Evolutionary conservation across 2,797 vertebrate genomes (phyloP).

Genomic region (Phoxinus dragarum): DNA sequence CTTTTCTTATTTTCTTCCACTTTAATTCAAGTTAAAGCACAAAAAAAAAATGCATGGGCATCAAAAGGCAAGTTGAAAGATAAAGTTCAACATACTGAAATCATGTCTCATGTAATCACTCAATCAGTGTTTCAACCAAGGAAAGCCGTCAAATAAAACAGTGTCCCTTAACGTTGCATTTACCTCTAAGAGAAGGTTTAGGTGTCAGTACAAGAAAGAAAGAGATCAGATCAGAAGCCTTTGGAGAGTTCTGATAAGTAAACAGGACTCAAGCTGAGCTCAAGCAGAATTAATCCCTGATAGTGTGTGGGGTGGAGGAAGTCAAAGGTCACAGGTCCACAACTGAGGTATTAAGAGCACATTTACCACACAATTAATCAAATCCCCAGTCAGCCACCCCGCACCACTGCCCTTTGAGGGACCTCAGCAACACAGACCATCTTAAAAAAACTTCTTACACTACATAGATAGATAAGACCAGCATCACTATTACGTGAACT

Average conservation of each 20-base stretch:
- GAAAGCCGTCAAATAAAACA: neutral
- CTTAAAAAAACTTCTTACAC: neutral
- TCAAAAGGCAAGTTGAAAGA: neutral
- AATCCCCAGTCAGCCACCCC: neutral
- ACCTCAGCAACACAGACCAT: neutral
- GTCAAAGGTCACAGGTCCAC: slow-evolving; percentile 48
- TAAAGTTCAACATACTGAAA: neutral
- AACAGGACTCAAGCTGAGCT: slow-evolving; percentile 31
- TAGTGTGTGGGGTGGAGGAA: slow-evolving; percentile 23
- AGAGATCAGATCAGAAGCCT: slow-evolving; percentile 19
- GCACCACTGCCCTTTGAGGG: slow-evolving; percentile 11
- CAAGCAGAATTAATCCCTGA: slow-evolving; percentile 35
- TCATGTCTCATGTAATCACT: neutral
- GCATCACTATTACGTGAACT: neutral
- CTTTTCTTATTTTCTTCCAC: neutral
- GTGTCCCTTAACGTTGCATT: neutral
- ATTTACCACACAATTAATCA: slow-evolving; percentile 45
- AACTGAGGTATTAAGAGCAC: slow-evolving; percentile 30
- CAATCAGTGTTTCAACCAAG: neutral
- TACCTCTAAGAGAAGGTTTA: neutral
- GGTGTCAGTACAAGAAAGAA: slow-evolving; percentile 10
- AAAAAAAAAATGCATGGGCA: neutral
- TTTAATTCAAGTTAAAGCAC: neutral
- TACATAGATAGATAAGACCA: neutral
- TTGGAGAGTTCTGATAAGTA: slow-evolving; percentile 17